Evolutionary conservation across 2,797 vertebrate species (phyloP), one percentile per base, ranked within the genome.

Genomic region (Anniella stebbinsi): DNA sequence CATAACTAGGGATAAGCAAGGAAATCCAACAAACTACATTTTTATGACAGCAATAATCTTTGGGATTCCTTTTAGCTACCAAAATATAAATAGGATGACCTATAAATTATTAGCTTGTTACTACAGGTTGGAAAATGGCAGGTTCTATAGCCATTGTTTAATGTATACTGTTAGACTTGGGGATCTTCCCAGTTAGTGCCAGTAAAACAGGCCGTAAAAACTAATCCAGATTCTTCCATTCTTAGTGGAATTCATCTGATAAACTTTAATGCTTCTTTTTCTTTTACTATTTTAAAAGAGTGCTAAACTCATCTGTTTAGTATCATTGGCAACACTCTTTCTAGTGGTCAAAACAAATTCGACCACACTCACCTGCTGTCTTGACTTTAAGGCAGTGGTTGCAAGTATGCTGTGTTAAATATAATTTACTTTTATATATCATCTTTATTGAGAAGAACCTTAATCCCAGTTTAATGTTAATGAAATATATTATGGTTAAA

Each of bases 171-270:
- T 36, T 93, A 0, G 91, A 95, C 25, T 30, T 81, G 72, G 84
- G 91, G 86, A 94, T 23, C 57, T 95, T 93, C 87, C 91, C 92
- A 94, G 93, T 80, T 84, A 93, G 54, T 63, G 90, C 92, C 81
- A 92, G 80, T 89, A 96, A 95, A 97, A 93, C 54, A 84, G 87
- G 81, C 88, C 57, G 72, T 95, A 96, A 95, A 76, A 93, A 93
- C 92, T 94, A 92, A 93, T 89, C 93, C 12, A 11, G 92, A 95
- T n/a, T 77, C 81, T 15, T 88, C 30, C 75, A 10, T 91, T 94
- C 84, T 87, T 90, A 67, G 88, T 75, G 48, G 90, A 91, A 90
- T 92, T 94, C 81, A 66, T 91, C 85, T 92, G 93, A 89, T 95
- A 94, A 96, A 95, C 90, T 81, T 90, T 93, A 94, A 92, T 95